Evolutionary conservation across 2,113 vertebrate species (phyloP), one percentile per base, ranked within the genome.

Genomic region (Macaca mulatta): DNA sequence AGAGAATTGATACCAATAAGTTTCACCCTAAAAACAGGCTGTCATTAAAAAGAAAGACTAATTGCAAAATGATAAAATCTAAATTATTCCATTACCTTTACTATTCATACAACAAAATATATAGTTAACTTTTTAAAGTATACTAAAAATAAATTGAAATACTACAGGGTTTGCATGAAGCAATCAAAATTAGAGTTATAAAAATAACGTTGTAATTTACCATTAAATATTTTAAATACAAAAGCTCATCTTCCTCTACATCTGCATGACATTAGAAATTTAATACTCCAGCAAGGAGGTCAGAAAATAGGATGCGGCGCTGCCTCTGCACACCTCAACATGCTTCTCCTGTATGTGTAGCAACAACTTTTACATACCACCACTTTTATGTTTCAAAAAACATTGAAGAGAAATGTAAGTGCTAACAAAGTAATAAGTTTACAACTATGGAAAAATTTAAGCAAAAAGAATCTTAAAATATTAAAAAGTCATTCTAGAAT

Each of bases 1-100:
- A 98, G 81, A 98, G 93, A 98, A 98, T 7, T 85, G 27, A 93
- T 72, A 98, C 59, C 83, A 93, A 6, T 98, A 96, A 98, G 96
- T 98, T 96, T 70, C 97, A 45, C 43, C 67, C 83, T 16, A 32
- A 95, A 59, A 91, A 55, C 0, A 22, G 5, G 6, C 40, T 72
- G 32, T 32, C 35, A 14, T 57, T 43, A 43, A 27, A 48, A 69
- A 38, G 27, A 61, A 43, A 72, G 17, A 61, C 17, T 17, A 74
- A 22, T 17, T 69, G 45, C 20, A 91, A 91, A 92, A 61, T 64
- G 48, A 43, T 35, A 67, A 83, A 55, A 85, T 13, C 72, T 78
- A 85, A 89, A 52, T 23, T 9, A 70, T 20, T 5, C 5, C 32
- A 38, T 95, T 61, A 69, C 5, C 74, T 88, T 94, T 50, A 9